Percentiles rank a stretch among this genome's conserved stretches.
These are phyloP conservation scores for Cybosia mesomella DNA, from an alignment of 2,888 invertebrate genomes.

Conservation along the genomic window DNA sequence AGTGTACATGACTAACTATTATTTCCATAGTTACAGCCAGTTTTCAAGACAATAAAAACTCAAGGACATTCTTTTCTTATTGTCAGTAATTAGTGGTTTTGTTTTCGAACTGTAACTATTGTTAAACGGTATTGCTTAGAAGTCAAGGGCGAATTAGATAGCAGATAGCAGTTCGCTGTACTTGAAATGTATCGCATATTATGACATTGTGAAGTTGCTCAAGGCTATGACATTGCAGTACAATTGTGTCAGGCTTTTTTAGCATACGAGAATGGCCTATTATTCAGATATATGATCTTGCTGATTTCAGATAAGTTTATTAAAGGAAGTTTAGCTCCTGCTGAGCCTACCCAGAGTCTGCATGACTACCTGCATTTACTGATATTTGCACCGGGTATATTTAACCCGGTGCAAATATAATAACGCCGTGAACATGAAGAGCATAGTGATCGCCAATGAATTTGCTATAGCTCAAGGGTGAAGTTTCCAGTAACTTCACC, in stretches of 20 bases:
- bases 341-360: too few species aligned
- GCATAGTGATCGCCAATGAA: too few species aligned
- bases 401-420: too few species aligned
- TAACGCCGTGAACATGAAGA: too few species aligned
- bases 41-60: background rate
- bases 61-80: background rate
- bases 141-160: background rate
- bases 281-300: background rate
- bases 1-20: background rate
- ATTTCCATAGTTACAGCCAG: background rate
- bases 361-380: too few species aligned
- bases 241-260: background rate
- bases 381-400: too few species aligned
- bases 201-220: background rate
- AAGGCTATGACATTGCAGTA: slow-evolving; percentile 4
- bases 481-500: too few species aligned
- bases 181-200: background rate
- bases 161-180: background rate
- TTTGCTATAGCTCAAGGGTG: too few species aligned
- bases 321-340: too few species aligned
- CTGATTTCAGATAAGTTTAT: background rate
- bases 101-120: background rate
- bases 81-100: background rate
- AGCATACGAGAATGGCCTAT: background rate
- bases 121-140: background rate